Evolutionary conservation across 2,797 vertebrate species (phyloP).

Genomic region (Enteromius unitaeniatus): DNA sequence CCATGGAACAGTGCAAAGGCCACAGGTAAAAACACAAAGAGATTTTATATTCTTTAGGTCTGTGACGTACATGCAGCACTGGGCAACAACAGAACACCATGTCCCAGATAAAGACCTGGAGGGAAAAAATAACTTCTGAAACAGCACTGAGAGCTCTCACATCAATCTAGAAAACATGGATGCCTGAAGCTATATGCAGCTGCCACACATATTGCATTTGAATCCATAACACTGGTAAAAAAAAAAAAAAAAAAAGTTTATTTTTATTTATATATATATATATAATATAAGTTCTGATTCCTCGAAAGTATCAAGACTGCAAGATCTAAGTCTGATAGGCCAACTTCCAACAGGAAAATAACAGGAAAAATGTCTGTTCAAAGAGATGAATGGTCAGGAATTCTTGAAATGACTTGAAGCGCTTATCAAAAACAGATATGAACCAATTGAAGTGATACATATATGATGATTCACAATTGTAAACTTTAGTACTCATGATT

Average conservation of each 20-base stretch:
- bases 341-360: constrained; percentile 3
- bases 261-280: neutral
- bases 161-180: constrained; percentile 36
- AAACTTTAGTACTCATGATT: neutral
- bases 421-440: neutral
- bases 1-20: constrained; percentile 10
- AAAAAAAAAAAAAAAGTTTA: too few relatives aligned
- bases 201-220: constrained; percentile 7
- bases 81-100: constrained; percentile 2
- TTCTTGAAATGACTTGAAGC: neutral
- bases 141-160: neutral
- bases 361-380: constrained; percentile 11
- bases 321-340: constrained; percentile 7
- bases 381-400: neutral
- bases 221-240: constrained; percentile 15
- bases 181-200: neutral
- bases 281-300: neutral
- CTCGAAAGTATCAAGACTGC: neutral
- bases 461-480: neutral
- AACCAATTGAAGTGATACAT: neutral
- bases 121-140: neutral
- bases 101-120: neutral
- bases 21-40: constrained; percentile 1
- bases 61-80: neutral
- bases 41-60: neutral